phyloP scores from a whole-genome alignment of 2,797 vertebrate species.

The Enteromius anoplus region DNA sequence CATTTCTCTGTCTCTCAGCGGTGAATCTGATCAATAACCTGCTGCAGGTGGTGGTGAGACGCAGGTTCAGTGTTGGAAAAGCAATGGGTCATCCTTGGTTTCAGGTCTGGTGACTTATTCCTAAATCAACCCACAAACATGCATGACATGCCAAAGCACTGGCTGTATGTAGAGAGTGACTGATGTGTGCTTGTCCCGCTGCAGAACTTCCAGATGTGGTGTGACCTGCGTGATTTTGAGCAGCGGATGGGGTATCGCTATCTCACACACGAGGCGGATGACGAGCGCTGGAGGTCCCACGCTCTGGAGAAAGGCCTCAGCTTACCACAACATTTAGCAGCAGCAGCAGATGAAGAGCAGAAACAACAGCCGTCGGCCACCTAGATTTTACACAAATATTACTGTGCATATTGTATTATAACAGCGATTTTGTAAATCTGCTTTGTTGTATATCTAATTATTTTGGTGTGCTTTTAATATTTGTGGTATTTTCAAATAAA shows the following conservation, averaged over 20 bases:
- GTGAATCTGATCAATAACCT: constrained; percentile 80
- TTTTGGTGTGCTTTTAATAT: neutral
- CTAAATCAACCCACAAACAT: neutral
- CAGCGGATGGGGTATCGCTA: constrained; percentile 68
- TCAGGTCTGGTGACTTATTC: constrained; percentile 53
- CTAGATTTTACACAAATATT: neutral
- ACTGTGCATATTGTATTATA: constrained; percentile 32
- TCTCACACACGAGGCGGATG: constrained; percentile 73
- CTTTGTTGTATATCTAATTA: neutral
- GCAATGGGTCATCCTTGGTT: constrained; percentile 78
- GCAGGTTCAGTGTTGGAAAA: constrained; percentile 77
- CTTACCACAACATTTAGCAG: constrained; percentile 64
- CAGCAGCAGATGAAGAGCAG: neutral
- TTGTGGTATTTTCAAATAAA: constrained; percentile 17
- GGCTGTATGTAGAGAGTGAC: neutral
- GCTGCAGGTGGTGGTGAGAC: constrained; percentile 77
- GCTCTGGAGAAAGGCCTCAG: constrained; percentile 66
- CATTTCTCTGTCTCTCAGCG: constrained; percentile 59
- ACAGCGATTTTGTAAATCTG: neutral
- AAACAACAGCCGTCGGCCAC: constrained; percentile 5
- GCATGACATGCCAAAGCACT: neutral
- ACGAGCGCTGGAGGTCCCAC: constrained; percentile 68
- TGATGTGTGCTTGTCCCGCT: neutral
- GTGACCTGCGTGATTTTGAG: constrained; percentile 77
- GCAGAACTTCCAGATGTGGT: constrained; percentile 80